Percentiles rank a stretch among this genome's conserved stretches.
Evolutionary conservation across 64 coral and sea anemone genomes (phyloP).

Genomic region (Anthopleura sola): DNA sequence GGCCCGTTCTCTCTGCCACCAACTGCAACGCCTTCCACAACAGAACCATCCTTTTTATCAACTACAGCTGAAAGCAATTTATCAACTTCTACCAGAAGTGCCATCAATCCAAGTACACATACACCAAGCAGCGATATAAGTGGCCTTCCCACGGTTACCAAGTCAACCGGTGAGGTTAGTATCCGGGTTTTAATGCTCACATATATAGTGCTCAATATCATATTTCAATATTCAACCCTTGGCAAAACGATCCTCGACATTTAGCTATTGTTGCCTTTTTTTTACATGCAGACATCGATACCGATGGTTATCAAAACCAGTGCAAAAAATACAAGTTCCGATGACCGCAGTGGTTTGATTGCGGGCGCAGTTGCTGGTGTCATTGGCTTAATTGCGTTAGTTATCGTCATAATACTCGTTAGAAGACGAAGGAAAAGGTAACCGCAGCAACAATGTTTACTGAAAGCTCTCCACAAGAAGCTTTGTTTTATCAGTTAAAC

Average conservation of each 20-base stretch:
- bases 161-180: too few relatives aligned
- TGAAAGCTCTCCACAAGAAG: too few relatives aligned
- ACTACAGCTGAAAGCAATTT: neutral
- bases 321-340: neutral
- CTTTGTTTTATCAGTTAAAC: too few relatives aligned
- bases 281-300: neutral
- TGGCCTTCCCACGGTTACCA: neutral
- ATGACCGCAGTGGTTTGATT: neutral
- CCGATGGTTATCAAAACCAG: neutral
- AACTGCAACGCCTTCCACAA: neutral
- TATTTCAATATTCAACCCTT: too few relatives aligned
- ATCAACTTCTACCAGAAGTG: neutral
- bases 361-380: neutral
- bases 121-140: neutral
- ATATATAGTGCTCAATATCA: too few relatives aligned
- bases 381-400: neutral
- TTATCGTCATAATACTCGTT: neutral
- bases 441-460: neutral
- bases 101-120: neutral
- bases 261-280: neutral
- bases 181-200: too few relatives aligned
- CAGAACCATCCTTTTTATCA: neutral
- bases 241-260: too few relatives aligned
- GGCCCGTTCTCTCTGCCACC: neutral
- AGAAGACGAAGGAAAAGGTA: conserved; percentile 2